Evolutionary conservation across 2,888 invertebrate genomes (phyloP).

Genomic region (Spialia ferax): DNA sequence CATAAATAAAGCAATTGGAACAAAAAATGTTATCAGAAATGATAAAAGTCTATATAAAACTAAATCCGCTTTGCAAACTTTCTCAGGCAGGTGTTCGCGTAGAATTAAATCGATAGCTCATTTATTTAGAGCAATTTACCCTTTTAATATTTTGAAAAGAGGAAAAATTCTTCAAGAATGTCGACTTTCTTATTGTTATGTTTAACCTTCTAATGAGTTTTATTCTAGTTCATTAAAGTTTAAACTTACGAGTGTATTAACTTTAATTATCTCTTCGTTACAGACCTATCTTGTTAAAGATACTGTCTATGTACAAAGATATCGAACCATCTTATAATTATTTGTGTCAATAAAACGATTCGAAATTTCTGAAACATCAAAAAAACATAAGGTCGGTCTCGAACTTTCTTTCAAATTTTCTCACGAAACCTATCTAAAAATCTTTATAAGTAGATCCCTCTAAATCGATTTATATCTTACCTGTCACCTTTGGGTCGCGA

Average conservation of each 20-base stretch:
- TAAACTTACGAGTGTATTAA: neutral
- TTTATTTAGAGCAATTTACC: slow-evolving; percentile 46
- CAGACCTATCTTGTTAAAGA: neutral
- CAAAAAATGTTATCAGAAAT: slow-evolving; percentile 15
- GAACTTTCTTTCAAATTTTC: slow-evolving; percentile 3
- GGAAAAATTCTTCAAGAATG: neutral
- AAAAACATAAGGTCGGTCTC: neutral
- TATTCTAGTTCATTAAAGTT: neutral
- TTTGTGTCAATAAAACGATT: neutral
- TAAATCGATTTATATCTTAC: slow-evolving; percentile 37
- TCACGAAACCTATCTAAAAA: slow-evolving; percentile 1
- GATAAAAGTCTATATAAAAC: slow-evolving; percentile 22
- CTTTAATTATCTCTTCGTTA: neutral
- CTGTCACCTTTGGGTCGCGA: slow-evolving; percentile 45
- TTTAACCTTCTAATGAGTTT: too few relatives aligned
- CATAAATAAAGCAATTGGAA: slow-evolving; percentile 8
- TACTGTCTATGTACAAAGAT: neutral
- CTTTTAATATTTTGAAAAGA: slow-evolving; percentile 13
- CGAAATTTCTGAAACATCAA: neutral
- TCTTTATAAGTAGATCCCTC: slow-evolving; percentile 5
- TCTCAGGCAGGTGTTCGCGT: slow-evolving; percentile 57
- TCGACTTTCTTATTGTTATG: too few relatives aligned
- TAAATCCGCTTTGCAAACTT: slow-evolving; percentile 61
- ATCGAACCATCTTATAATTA: neutral
- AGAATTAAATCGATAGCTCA: slow-evolving; percentile 53